A percentile compares a stretch with the other conserved stretches of the same genome.
These are phyloP conservation scores for Drosophila suboccidentalis DNA, from an alignment of 2,888 invertebrate genomes.

Conservation along the genomic window DNA sequence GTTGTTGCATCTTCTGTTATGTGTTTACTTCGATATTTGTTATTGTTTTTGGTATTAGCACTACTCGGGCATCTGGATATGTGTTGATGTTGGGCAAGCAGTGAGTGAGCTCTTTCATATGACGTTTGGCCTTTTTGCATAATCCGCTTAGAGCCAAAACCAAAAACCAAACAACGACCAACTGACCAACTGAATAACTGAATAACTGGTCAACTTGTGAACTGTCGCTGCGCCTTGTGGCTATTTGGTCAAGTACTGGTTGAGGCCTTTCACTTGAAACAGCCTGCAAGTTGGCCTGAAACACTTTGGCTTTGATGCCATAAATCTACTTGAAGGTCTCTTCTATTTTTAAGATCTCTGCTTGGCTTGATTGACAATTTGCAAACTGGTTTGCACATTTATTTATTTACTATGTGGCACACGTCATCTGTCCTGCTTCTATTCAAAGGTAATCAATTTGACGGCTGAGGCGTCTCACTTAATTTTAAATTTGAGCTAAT, in stretches of 20 bases:
- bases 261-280: conserved; percentile 61
- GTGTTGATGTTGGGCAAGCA: not conserved
- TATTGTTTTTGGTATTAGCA: not conserved
- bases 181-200: not conserved
- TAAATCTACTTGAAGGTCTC: conserved; percentile 65
- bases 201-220: not conserved
- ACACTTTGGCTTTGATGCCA: conserved; percentile 31
- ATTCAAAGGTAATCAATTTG: not conserved
- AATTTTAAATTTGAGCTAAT: not conserved
- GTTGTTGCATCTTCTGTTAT: conserved; percentile 2
- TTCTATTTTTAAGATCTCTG: conserved; percentile 23
- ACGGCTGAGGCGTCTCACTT: not conserved
- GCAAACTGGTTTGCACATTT: conserved; percentile 16
- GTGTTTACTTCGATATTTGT: not conserved
- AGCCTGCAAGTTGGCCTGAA: conserved; percentile 27
- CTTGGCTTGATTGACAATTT: conserved; percentile 36
- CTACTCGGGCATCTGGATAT: not conserved
- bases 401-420: conserved; percentile 4
- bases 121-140: conserved; percentile 41
- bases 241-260: conserved; percentile 28
- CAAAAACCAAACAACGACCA: conserved; percentile 50
- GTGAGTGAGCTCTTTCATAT: conserved; percentile 9
- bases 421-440: not conserved
- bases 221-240: conserved; percentile 17
- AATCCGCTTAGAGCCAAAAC: conserved; percentile 56